phyloP scores from a whole-genome alignment of 2,797 vertebrate genomes.

The Sebastes itinus region DNA sequence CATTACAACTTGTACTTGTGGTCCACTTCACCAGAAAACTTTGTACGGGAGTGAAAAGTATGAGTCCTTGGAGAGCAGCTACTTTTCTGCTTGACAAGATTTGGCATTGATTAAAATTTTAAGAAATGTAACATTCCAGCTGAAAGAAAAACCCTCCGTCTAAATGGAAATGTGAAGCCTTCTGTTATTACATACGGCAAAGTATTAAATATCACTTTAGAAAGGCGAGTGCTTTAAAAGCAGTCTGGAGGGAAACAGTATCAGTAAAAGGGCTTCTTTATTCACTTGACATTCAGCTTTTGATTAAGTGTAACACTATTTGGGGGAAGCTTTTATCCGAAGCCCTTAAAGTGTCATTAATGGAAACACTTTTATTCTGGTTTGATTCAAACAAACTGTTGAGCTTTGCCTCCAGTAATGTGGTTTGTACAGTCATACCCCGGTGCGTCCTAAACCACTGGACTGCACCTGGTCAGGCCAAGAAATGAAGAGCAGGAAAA shows the following conservation, averaged over 20 bases:
- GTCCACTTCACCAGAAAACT: not conserved
- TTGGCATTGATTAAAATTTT: not conserved
- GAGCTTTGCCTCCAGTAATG: not conserved
- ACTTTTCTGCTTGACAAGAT: not conserved
- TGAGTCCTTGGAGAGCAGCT: not conserved
- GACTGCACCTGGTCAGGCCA: not conserved
- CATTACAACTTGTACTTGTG: not conserved
- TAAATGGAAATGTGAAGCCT: constrained; percentile 9
- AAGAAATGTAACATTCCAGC: not conserved
- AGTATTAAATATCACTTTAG: not conserved
- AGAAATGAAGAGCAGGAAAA: not conserved
- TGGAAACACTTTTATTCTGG: not conserved
- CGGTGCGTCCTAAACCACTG: not conserved
- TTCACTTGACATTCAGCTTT: not conserved
- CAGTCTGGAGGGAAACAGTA: not conserved
- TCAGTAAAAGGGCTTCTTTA: not conserved
- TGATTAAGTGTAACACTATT: not conserved
- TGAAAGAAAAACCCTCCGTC: not conserved
- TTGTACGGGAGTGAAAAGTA: not conserved
- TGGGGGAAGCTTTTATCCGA: constrained; percentile 4
- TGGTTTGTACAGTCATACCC: not conserved
- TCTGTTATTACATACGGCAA: not conserved
- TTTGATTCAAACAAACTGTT: not conserved
- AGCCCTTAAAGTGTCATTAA: not conserved
- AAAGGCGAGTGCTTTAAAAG: not conserved